Base-by-base conservation (phyloP, 2,888 invertebrate genomes). In the Dinocampus coccinellae region DNA sequence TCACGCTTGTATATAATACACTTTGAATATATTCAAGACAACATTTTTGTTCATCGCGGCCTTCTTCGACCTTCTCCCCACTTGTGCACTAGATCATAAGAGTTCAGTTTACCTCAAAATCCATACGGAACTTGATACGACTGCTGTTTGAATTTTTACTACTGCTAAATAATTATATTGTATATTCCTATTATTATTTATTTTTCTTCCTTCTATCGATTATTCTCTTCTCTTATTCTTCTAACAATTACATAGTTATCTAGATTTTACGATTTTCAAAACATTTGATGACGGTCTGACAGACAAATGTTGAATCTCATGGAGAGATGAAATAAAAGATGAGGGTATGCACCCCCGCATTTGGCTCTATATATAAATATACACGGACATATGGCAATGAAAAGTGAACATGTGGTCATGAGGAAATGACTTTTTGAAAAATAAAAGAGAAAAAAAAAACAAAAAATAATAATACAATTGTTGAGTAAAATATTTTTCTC, bases 1-100 rank as follows among this genome's bases (percentile, higher is more conserved):
- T 53, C 39, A 11, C 1, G 22, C 52, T 53, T n/a, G n/a, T n/a
- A n/a, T n/a, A n/a, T n/a, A n/a, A 22, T 7, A 53, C 20, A 22
- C 22, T n/a, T n/a, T 39, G 39, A n/a, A 3, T 4, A 39, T n/a
- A n/a, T n/a, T 39, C 13, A 2, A 11, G 22, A 20, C 22, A 53
- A 24, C 22, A 53, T 53, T 24, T 22, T 22, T 4, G 6, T 24
- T 53, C 29, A 4, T 10, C 81, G 84, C 83, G 85, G 84, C 85
- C 85, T 85, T 85, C 85, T 83, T 81, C 85, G 85, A 85, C 85
- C 85, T 85, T 85, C 84, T 79, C 82, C 84, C 83, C 82, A 77
- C 82, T 1, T n/a, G n/a, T 3, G 39, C 3, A 13, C 1, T n/a
- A n/a, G n/a, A 36, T 75, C 63, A 52, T 29, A 10, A 55, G 24